Base-by-base conservation (phyloP, 1,140 invertebrate genomes). In the Ceratoteleas bidentatus region DNA sequence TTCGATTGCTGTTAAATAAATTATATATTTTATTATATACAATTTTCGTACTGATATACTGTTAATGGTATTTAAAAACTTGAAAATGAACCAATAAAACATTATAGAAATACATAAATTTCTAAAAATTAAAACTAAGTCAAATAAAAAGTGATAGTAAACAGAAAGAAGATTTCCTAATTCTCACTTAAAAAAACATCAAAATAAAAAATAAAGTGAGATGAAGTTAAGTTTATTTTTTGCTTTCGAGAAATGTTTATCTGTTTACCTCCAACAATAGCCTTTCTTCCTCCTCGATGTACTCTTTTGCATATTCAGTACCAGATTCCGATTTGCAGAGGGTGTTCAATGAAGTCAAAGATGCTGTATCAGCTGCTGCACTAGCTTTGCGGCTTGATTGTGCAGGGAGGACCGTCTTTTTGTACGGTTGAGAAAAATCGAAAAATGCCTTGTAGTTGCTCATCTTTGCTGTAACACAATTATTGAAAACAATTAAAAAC, bases 231-330 rank as follows among this genome's bases (percentile, higher is more conserved):
- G 33, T 65, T 8, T 36, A 69, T 69, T 13, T 47, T 47, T 40
- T 40, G 15, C 43, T 64, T 58, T 32, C 9, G n/a, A n/a, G 5
- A 36, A 36, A 36, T 40, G 7, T 40, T 8, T 40, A 54, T 53
- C 70, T 47, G 13, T 9, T 69, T 77, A 90, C 89, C 78, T 86
- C 40, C 6, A 88, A 43, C 13, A 89, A 64, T 34, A 73, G 69
- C 43, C 73, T 15, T 47, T 90, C 86, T 40, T 89, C 88, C 70
- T 87, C 79, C 57, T 87, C 43, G 0, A 88, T 47, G 52, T 88
- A 90, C 50, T 88, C 40, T 43, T 85, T 56, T 13, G 60, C 76
- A 74, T 91, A 91, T 16, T 87, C 82, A 0, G 69, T 88, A 11
- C 85, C 87, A 14, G 6, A 47, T 3, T 56, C 53, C 13, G 15